Evolutionary conservation across 2,113 vertebrate species (phyloP), one percentile per base, ranked within the genome.

Genomic region (Tenrec ecaudatus): DNA sequence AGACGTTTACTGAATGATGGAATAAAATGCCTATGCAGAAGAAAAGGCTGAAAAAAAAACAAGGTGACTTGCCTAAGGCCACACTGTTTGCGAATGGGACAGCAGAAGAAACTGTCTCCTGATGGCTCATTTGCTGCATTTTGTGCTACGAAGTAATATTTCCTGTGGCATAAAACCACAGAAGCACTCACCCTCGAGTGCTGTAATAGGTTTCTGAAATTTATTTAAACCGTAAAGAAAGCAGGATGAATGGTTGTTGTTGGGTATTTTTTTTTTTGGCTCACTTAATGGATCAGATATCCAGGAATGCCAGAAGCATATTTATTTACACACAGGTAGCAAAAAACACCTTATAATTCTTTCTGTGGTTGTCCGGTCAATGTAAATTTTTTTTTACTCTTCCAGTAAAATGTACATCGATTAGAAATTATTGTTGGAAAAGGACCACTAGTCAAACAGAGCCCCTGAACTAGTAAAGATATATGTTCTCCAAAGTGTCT

Each of bases 321-420:
- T 95, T 95, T 93, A 95, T 95, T 95, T 95, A 93, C 64, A 95
- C 69, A 86, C 73, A 95, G 92, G 76, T 95, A 95, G 64, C 88
- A 86, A 90, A 89, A 47, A 86, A 88, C 53, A 90, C 43, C 60
- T 40, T 77, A 82, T 95, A 95, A 94, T 92, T 96, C 64, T 88
- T 90, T 93, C 82, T 94, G 92, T 83, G 90, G 88, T 95, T 95
- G 80, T 91, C 43, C 40, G 14, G 88, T 92, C 83, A 82, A 79
- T 84, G 86, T 91, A 93, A 73, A 31, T 66, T n/a, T 95, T 95
- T 87, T 47, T 47, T 94, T 91, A 47, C 86, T 95, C 6, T 97
- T 96, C 90, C 86, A 57, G 92, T 94, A 96, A 97, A 96, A 81
- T 92, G 10, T 92, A 73, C 90, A 79, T 82, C 96, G 86, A 96